Percentiles rank a stretch among this genome's conserved stretches.
Evolutionary conservation across 2,113 vertebrate genomes (phyloP).

Genomic region (Stegostoma tigrinum): DNA sequence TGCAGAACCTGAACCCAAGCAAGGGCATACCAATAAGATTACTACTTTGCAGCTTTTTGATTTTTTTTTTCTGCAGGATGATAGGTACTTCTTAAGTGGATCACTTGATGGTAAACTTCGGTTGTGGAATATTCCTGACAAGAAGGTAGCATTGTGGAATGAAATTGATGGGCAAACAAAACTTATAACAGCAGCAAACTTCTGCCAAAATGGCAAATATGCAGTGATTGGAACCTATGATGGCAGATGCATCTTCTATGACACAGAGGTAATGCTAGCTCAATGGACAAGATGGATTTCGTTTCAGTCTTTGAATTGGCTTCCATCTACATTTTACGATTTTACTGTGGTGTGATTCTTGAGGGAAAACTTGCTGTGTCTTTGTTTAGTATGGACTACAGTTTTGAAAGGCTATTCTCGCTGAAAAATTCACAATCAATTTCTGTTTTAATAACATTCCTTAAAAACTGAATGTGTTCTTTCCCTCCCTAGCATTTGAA

Average conservation of each 20-base stretch:
- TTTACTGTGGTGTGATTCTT: background rate
- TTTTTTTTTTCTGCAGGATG: slow-evolving; percentile 64
- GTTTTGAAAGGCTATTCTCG: background rate
- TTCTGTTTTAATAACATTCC: background rate
- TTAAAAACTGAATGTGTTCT: background rate
- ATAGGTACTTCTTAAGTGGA: slow-evolving; percentile 93
- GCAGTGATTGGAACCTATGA: slow-evolving; percentile 96
- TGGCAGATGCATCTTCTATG: slow-evolving; percentile 96
- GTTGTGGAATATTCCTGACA: slow-evolving; percentile 98
- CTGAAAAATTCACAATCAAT: background rate
- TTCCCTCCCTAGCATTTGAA: slow-evolving; percentile 75
- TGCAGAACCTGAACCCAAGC: background rate
- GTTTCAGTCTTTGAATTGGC: background rate
- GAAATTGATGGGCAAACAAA: slow-evolving; percentile 96
- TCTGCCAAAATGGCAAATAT: slow-evolving; percentile 97
- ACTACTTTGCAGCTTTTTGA: background rate
- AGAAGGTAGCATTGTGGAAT: slow-evolving; percentile 97
- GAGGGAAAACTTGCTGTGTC: background rate
- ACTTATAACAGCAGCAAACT: slow-evolving; percentile 96
- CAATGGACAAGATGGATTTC: background rate
- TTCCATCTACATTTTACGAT: background rate
- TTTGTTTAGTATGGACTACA: no score
- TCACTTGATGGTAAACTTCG: slow-evolving; percentile 92
- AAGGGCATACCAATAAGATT: background rate
- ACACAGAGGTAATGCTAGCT: slow-evolving; percentile 78